Evolutionary conservation across 1,140 invertebrate species (phyloP), one percentile per base, ranked within the genome.

Genomic region (Cephus cinctus): DNA sequence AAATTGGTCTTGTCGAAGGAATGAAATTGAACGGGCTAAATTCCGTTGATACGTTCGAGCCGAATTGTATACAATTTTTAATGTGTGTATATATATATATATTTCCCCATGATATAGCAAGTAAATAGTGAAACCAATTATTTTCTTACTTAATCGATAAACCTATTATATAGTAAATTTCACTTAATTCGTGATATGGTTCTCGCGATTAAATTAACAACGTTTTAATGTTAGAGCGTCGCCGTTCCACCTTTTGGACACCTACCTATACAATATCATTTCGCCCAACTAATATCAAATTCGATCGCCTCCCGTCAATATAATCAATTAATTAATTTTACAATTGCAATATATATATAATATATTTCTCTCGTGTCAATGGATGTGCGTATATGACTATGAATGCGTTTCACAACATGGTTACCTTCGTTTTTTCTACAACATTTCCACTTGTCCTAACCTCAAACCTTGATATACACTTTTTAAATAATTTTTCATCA

Each of bases 161-260:
- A 47, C 49, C 40, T 43, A 43, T 47, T 51, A 20, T 50, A 27
- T 55, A 46, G 45, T 60, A 54, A 55, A 60, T 62, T 61, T 63
- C 27, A 47, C 63, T 62, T 62, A 57, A 59, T 60, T 64, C 54
- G 50, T 63, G 66, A 67, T 68, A 65, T 60, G 64, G 42, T 35
- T 61, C 40, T 34, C 20, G 18, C 36, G 54, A 43, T 21, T 41
- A 34, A 45, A 60, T 42, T 43, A 38, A 60, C 14, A 52, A 55
- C 52, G 44, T 35, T 43, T 15, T 35, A 47, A 41, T n/a, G 25
- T 27, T 27, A 27, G n/a, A 6, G n/a, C n/a, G 6, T 27, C 25
- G 25, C 25, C 25, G n/a, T n/a, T 6, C n/a, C 6, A 27, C 6
- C 25, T n/a, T 27, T 8, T 27, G 25, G 6, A 27, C n/a, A 27